These are phyloP conservation scores for Synanthedon andrenaeformis DNA, from an alignment of 2,888 invertebrate species.

Conservation along the genomic window DNA sequence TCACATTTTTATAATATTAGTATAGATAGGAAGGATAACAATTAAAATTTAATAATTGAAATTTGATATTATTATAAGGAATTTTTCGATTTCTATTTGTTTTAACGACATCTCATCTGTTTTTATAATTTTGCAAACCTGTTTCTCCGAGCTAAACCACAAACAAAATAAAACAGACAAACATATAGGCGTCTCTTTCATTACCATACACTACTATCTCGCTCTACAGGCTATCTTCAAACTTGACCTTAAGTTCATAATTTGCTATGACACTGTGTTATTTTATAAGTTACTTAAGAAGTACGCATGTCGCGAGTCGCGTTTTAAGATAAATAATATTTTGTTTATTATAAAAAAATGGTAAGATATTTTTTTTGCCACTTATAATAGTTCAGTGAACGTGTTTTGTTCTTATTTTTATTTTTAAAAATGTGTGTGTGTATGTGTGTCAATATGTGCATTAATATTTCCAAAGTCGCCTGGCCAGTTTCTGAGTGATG, in stretches of 20 bases:
- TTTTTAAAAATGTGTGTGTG: no score
- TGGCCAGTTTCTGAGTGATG: no score
- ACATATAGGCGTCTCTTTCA: conserved; percentile 1
- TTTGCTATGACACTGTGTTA: conserved; percentile 12
- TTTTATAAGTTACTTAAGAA: neutral
- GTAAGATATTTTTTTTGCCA: neutral
- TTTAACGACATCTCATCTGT: no score
- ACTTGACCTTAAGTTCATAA: conserved; percentile 9
- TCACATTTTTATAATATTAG: no score
- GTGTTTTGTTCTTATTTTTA: no score
- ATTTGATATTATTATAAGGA: no score
- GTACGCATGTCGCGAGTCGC: neutral
- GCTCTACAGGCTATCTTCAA: conserved; percentile 1
- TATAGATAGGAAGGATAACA: no score
- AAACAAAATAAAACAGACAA: neutral
- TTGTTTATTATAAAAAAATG: neutral
- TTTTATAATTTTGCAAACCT: neutral
- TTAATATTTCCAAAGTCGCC: no score
- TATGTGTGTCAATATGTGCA: no score
- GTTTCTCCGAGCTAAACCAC: neutral
- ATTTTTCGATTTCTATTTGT: no score
- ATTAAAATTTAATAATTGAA: no score
- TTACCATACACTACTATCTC: neutral
- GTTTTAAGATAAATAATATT: neutral
- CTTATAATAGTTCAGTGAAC: no score